A percentile compares a stretch with the other conserved stretches of the same genome.
Conservation (phyloP, 2,888 invertebrate species). For the Aricia artaxerxes region DNA sequence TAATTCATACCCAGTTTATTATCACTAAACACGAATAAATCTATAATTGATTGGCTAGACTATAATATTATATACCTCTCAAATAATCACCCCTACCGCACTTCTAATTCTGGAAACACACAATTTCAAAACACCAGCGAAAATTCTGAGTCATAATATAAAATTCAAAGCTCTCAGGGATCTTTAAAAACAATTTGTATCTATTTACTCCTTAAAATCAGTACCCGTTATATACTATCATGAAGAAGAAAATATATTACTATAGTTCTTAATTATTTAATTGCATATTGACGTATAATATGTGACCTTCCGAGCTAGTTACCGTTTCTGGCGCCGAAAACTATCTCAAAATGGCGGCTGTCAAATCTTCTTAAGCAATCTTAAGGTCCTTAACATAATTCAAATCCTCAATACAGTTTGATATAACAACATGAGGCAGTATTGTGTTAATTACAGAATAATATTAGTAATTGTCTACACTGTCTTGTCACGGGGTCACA, state of each 20-base stretch:
- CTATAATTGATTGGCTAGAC: conserved; percentile 19
- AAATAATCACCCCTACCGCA: neutral
- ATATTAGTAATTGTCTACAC: conserved; percentile 65
- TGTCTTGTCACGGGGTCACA: conserved; percentile 41
- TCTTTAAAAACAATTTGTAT: neutral
- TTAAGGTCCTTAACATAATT: conserved; percentile 43
- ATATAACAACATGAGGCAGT: conserved; percentile 71
- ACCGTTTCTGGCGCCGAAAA: conserved; percentile 15
- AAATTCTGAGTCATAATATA: conserved; percentile 19
- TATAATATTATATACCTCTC: neutral
- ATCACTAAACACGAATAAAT: conserved; percentile 23
- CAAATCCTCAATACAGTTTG: conserved; percentile 57
- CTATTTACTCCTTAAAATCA: conserved; percentile 9
- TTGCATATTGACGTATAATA: conserved; percentile 23
- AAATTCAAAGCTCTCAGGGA: conserved; percentile 9
- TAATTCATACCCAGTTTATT: conserved; percentile 23
- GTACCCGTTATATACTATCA: neutral
- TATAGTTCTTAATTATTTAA: conserved; percentile 10
- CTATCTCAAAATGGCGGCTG: conserved; percentile 22
- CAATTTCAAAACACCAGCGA: neutral
- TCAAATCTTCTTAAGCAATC: conserved; percentile 28
- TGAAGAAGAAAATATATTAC: conserved; percentile 14
- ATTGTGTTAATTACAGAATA: conserved; percentile 67
- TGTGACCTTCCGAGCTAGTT: neutral
- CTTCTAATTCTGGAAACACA: neutral